phyloP scores from a whole-genome alignment of 2,113 vertebrate genomes.

The Miniopterus natalensis region DNA sequence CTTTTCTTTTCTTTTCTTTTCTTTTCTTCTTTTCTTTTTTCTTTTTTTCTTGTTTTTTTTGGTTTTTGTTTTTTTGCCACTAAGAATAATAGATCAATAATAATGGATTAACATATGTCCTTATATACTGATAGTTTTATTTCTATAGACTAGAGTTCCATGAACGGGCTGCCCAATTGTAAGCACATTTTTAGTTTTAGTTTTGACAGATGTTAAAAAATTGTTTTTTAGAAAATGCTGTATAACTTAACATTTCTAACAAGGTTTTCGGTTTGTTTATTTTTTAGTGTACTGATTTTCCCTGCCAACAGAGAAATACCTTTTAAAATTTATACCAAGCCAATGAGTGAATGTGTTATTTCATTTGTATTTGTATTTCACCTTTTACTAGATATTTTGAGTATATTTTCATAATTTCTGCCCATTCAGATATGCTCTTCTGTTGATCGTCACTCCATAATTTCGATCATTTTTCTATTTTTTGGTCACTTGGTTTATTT shows the following conservation, averaged over 20 bases:
- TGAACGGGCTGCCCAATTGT: not conserved
- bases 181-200: not conserved
- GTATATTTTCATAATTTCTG: not conserved
- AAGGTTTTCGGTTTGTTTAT: not conserved
- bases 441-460: not conserved
- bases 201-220: slow-evolving; percentile 1
- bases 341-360: not conserved
- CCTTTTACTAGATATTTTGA: slow-evolving; percentile 4
- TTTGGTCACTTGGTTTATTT: not conserved
- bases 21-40: no score
- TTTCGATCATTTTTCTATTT: not conserved
- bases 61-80: no score
- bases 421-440: not conserved
- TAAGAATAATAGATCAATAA: not conserved
- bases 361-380: not conserved
- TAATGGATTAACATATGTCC: not conserved
- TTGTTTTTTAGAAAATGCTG: not conserved
- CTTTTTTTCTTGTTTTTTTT: no score
- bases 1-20: no score
- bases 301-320: not conserved
- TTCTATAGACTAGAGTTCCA: not conserved
- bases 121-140: not conserved
- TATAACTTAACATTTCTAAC: not conserved
- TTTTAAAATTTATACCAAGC: not conserved
- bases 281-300: not conserved